phyloP scores from a whole-genome alignment of 2,888 invertebrate species.

The Mylabris sibirica region DNA sequence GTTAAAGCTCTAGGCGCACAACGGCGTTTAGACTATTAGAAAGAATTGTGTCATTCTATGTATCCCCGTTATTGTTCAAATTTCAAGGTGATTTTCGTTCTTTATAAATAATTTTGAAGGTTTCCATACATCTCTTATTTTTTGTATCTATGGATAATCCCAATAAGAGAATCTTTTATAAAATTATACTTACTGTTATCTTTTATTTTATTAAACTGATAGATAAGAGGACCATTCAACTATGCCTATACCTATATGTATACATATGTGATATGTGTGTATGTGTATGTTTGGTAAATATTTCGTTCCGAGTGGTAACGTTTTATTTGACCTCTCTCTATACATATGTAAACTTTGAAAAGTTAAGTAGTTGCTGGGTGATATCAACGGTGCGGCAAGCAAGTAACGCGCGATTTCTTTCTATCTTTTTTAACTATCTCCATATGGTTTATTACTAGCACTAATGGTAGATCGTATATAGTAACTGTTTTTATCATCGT shows the following conservation, averaged over 20 bases:
- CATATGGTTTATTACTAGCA: constrained; percentile 11
- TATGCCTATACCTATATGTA: too few species aligned
- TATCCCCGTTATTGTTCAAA: not conserved
- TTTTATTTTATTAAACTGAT: constrained; percentile 10
- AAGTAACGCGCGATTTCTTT: constrained; percentile 24
- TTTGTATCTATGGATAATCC: not conserved
- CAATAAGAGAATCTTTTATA: not conserved
- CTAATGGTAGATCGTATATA: constrained; percentile 6
- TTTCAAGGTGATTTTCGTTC: not conserved
- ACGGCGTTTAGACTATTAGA: not conserved
- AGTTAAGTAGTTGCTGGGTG: constrained; percentile 20
- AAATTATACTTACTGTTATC: not conserved
- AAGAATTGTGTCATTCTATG: not conserved
- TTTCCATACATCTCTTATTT: too few species aligned
- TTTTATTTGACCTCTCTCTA: constrained; percentile 45
- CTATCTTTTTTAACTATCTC: not conserved
- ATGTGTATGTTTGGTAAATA: constrained; percentile 40
- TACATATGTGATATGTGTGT: too few species aligned
- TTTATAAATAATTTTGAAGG: too few species aligned
- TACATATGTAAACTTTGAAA: constrained; percentile 22
- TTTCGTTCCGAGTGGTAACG: constrained; percentile 39
- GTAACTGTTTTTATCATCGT: constrained; percentile 11
- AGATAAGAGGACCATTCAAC: constrained; percentile 6
- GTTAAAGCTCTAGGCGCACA: not conserved
- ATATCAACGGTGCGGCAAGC: constrained; percentile 38